Percentiles rank a stretch among this genome's conserved stretches.
phyloP scores from a whole-genome alignment of 2,113 vertebrate species.

The Lamprologus lemairii region DNA sequence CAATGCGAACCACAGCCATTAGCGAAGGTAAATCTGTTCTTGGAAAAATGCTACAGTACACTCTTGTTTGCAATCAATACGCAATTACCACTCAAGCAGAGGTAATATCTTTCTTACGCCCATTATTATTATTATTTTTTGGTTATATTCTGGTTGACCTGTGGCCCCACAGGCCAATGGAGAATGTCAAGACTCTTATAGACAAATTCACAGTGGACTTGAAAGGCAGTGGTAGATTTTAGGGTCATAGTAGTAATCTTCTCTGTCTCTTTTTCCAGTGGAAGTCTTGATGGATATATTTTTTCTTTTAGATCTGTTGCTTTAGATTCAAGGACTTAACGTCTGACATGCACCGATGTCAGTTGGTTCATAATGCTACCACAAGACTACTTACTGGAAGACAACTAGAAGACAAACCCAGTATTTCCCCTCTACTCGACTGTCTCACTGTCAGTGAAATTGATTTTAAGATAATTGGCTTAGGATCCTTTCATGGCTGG shows the following conservation, averaged over 20 bases:
- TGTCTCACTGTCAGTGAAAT: neutral
- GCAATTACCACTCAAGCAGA: constrained; percentile 53
- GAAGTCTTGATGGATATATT: neutral
- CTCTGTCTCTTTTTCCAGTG: neutral
- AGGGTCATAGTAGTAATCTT: neutral
- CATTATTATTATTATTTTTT: neutral
- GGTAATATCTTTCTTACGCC: constrained; percentile 58
- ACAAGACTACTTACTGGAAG: neutral
- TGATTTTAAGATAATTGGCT: neutral
- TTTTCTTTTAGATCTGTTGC: neutral
- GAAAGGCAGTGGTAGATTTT: neutral
- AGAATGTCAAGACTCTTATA: neutral
- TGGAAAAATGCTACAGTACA: constrained; percentile 40
- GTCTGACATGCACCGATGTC: neutral
- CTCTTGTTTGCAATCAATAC: constrained; percentile 70
- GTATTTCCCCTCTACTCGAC: neutral
- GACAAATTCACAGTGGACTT: neutral
- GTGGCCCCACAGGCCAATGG: neutral
- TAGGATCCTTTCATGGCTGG: neutral
- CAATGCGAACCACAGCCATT: neutral
- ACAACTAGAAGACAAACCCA: neutral
- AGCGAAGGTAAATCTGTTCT: neutral
- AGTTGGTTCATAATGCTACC: neutral
- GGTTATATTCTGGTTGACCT: constrained; percentile 36
- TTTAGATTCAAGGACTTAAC: neutral